A percentile compares a stretch with the other conserved stretches of the same genome.
phyloP scores from a whole-genome alignment of 2,888 invertebrate genomes.

The Oxyteleia sp. region DNA sequence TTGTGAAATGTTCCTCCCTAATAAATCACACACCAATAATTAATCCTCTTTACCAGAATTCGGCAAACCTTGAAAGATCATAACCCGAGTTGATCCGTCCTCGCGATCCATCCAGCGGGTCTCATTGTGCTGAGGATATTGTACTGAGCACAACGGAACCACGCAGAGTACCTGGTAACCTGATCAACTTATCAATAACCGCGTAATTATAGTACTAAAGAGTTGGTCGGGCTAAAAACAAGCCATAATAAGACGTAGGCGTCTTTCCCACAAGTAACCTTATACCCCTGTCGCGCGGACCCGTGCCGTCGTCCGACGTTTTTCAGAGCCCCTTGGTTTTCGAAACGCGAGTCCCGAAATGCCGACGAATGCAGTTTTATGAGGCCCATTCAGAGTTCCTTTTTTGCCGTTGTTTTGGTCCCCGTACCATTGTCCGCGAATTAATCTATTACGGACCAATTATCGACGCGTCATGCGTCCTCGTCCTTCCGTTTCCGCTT shows the following conservation, averaged over 20 bases:
- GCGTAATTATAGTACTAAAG: conserved; percentile 87
- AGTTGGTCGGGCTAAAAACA: conserved; percentile 87
- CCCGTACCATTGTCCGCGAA: conserved; percentile 76
- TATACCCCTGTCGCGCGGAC: conserved; percentile 85
- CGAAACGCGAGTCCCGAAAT: conserved; percentile 65
- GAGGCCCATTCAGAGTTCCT: conserved; percentile 78
- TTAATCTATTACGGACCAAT: conserved; percentile 85
- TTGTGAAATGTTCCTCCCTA: not conserved
- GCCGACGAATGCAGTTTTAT: conserved; percentile 74
- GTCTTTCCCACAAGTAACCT: conserved; percentile 88
- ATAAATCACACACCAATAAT: not conserved
- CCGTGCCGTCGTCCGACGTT: conserved; percentile 83
- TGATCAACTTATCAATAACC: conserved; percentile 88
- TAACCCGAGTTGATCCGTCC: conserved; percentile 45
- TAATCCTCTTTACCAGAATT: conserved; percentile 38
- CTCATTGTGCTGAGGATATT: conserved; percentile 73
- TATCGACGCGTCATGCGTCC: conserved; percentile 80
- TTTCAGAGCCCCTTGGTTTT: conserved; percentile 81
- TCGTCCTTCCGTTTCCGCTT: conserved; percentile 60
- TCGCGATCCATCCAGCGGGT: not conserved
- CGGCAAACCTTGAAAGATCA: conserved; percentile 55
- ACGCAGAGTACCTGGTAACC: conserved; percentile 80
- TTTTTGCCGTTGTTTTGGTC: conserved; percentile 76
- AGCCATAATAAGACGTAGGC: conserved; percentile 87
- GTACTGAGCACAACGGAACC: conserved; percentile 71